Base-by-base conservation (phyloP, 2,797 vertebrate genomes). In the Myotis findleyi region DNA sequence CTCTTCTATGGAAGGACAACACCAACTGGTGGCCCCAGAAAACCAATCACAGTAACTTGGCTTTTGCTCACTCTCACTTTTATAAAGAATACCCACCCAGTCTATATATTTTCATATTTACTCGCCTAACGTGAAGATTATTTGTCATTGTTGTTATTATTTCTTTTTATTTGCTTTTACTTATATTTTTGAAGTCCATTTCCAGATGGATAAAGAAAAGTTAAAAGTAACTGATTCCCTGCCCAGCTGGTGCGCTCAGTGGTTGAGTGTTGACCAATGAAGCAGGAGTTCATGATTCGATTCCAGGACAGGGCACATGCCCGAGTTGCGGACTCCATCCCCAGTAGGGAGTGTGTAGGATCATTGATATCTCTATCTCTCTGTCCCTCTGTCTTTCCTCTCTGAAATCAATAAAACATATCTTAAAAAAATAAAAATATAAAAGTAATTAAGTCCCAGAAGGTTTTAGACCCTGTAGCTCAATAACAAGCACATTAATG, bases 1-100 rank as follows among this genome's bases (percentile, higher is more conserved):
- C 30, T 47, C 1, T 69, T 49, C 36, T 36, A 8, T 17, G 9
- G 59, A 30, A 77, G 3, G 3, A 5, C 57, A 25, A 13, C 11
- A 27, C 5, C 14, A 7, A 2, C 7, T 16, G 3, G 33, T 36
- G 17, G 1, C 18, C 21, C 9, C 5, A 30, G 27, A 10, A n/a
- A 51, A 41, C 5, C 2, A 51, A 13, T 33, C 17, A 13, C 7
- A 6, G 20, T 14, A 16, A 0, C 38, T 88, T 18, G 1, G 6
- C 2, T 41, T 21, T 72, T 27, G 25, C 10, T n/a, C 47, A 11
- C 20, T 7, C 49, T 89, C 41, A n/a, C 6, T 59, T 57, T 75
- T 55, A 17, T 20, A 8, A 62, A 91, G 77, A 62, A 10, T 5
- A 79, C n/a, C 2, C 4, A 66, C 13, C 2, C 17, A 49, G 2